A percentile compares a stretch with the other conserved stretches of the same genome.
phyloP scores from a whole-genome alignment of 2,113 vertebrate species.

The Macrotus californicus region DNA sequence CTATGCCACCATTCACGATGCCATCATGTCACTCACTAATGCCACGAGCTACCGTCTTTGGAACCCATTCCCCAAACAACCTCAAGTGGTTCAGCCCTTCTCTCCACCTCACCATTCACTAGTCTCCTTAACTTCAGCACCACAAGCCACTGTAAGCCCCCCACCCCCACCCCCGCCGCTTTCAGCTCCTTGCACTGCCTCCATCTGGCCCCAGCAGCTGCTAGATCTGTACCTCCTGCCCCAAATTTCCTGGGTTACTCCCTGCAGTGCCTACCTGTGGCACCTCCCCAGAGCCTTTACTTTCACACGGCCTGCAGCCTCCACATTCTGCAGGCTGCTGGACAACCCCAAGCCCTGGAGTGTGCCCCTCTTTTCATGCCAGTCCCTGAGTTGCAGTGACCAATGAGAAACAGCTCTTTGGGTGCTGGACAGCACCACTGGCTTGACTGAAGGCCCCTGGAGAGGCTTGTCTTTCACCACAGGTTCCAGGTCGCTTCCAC shows the following conservation, averaged over 20 bases:
- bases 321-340: not conserved
- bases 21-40: not conserved
- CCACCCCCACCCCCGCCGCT: not conserved
- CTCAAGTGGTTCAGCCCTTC: rapidly evolving
- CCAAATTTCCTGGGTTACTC: not conserved
- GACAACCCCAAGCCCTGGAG: not conserved
- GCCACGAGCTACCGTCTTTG: not conserved
- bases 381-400: not conserved
- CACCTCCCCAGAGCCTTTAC: not conserved
- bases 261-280: too few relatives aligned
- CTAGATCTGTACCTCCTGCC: too few relatives aligned
- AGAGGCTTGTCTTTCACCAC: not conserved
- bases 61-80: not conserved
- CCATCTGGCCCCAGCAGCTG: not conserved
- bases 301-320: not conserved
- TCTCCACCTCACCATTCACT: not conserved
- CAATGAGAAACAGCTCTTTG: not conserved
- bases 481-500: not conserved
- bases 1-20: not conserved
- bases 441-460: not conserved
- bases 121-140: not conserved
- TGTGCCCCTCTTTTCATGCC: not conserved
- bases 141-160: not conserved
- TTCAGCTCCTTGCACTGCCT: not conserved
- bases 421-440: not conserved